Conservation (phyloP, 2,888 invertebrate species). For the Liodrosophila aerea region DNA sequence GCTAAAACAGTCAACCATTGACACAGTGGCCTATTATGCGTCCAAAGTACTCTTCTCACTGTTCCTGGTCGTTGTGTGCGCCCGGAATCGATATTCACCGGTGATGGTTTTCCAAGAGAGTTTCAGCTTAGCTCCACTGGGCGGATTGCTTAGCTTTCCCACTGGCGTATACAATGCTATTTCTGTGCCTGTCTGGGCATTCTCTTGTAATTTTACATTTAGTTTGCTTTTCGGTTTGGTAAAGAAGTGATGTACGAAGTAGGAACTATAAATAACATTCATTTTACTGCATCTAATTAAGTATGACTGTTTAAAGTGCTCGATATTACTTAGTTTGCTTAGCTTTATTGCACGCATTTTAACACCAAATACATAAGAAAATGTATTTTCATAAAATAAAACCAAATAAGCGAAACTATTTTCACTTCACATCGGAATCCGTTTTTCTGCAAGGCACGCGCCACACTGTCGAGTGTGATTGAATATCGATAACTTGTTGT, state of each 20-base stretch:
- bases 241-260: conserved; percentile 46
- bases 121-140: conserved; percentile 83
- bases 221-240: conserved; percentile 69
- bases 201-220: conserved; percentile 83
- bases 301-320: conserved; percentile 37
- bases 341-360: conserved; percentile 23
- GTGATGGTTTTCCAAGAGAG: conserved; percentile 82
- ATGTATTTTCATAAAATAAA: conserved; percentile 23
- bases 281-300: conserved; percentile 22
- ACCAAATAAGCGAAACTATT: neutral
- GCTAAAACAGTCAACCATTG: conserved; percentile 65
- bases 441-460: no score
- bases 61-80: conserved; percentile 80
- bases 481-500: no score
- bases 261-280: conserved; percentile 13
- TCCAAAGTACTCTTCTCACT: conserved; percentile 80
- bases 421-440: neutral
- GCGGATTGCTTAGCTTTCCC: conserved; percentile 83
- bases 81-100: conserved; percentile 83
- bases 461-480: no score
- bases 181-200: conserved; percentile 84
- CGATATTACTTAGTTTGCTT: conserved; percentile 33
- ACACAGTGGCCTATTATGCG: conserved; percentile 79
- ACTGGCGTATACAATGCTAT: conserved; percentile 83
- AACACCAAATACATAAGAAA: conserved; percentile 21